These are phyloP conservation scores for Sisor rabdophorus DNA, from an alignment of 2,113 vertebrate species.

Conservation along the genomic window DNA sequence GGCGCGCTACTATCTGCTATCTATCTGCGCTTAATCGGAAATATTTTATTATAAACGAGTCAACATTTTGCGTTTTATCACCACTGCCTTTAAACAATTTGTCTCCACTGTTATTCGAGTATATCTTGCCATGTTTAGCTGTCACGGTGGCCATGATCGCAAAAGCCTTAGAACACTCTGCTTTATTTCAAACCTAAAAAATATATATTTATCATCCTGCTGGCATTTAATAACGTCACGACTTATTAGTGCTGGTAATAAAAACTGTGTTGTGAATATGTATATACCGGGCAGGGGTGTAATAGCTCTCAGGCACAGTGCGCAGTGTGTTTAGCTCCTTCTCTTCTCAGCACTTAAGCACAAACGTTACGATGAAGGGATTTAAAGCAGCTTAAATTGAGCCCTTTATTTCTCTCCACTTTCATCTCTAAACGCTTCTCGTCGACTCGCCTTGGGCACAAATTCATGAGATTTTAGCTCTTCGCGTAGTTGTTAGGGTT, in stretches of 20 bases:
- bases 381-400: constrained; percentile 99
- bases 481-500: constrained; percentile 36
- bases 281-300: constrained; percentile 88
- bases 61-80: neutral
- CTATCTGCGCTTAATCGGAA: neutral
- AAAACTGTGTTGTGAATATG: constrained; percentile 87
- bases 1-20: too few relatives aligned
- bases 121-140: constrained; percentile 43
- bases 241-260: constrained; percentile 97
- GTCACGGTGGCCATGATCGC: constrained; percentile 63
- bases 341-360: constrained; percentile 87
- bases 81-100: neutral
- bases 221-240: constrained; percentile 98
- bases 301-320: constrained; percentile 93
- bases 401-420: constrained; percentile 98
- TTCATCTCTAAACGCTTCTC: constrained; percentile 98
- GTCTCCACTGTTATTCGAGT: constrained; percentile 21
- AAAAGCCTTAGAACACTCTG: constrained; percentile 63
- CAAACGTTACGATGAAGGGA: constrained; percentile 93
- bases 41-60: neutral
- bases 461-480: constrained; percentile 81
- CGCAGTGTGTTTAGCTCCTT: constrained; percentile 93
- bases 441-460: constrained; percentile 87
- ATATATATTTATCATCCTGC: constrained; percentile 80
- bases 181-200: constrained; percentile 74